Evolutionary conservation across 2,888 invertebrate genomes (phyloP).

Genomic region (Acrocyrtus sp.): DNA sequence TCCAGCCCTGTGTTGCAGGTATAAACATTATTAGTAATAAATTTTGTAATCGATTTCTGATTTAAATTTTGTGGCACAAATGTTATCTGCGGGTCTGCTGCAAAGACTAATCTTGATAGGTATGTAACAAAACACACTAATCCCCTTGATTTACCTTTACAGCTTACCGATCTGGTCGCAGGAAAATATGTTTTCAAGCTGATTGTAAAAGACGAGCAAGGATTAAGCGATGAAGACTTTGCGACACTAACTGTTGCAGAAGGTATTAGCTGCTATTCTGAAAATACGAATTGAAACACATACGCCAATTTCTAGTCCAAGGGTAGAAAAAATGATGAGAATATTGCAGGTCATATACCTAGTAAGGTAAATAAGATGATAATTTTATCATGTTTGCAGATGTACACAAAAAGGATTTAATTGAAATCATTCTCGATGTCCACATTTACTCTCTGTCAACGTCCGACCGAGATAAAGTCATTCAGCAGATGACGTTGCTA

Average conservation of each 20-base stretch:
- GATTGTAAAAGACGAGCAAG: conserved; percentile 91
- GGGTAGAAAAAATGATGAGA: too few species aligned
- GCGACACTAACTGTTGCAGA: conserved; percentile 84
- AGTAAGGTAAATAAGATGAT: background rate
- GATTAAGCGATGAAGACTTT: conserved; percentile 81
- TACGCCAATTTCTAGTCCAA: too few species aligned
- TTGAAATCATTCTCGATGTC: conserved; percentile 84
- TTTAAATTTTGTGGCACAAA: background rate
- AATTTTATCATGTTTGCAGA: conserved; percentile 69
- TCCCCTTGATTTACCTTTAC: conserved; percentile 56
- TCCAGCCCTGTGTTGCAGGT: conserved; percentile 81
- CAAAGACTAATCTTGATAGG: background rate
- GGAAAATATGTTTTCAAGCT: conserved; percentile 90
- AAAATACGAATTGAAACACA: too few species aligned
- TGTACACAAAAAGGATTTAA: conserved; percentile 77
- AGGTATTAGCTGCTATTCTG: too few species aligned
- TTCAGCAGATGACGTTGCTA: conserved; percentile 82
- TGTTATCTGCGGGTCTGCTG: background rate
- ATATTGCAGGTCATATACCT: too few species aligned
- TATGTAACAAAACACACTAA: too few species aligned
- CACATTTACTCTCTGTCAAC: conserved; percentile 76
- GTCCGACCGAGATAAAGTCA: conserved; percentile 79
- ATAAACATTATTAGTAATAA: too few species aligned
- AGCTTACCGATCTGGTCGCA: conserved; percentile 85
- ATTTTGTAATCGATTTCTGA: too few species aligned